These are phyloP conservation scores for Drosophila takahashii DNA, from an alignment of 1,140 invertebrate genomes.

Conservation along the genomic window DNA sequence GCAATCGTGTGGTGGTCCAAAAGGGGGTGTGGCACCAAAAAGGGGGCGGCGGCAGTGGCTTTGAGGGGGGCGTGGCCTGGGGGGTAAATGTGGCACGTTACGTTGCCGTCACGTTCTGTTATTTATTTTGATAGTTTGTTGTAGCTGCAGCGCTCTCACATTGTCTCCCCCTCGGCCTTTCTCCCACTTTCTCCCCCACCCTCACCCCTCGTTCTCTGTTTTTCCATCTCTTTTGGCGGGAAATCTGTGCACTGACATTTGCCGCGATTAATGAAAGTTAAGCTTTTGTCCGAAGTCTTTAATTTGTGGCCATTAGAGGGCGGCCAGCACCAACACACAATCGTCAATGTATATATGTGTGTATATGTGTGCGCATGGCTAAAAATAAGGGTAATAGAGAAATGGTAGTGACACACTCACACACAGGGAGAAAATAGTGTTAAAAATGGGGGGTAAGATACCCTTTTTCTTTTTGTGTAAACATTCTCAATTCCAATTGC, in stretches of 20 bases:
- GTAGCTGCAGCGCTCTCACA: slow-evolving; percentile 14
- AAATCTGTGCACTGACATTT: slow-evolving; percentile 74
- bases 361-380: not conserved
- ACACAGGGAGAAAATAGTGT: not conserved
- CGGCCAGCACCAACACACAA: not conserved
- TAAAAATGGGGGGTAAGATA: too few relatives aligned
- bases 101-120: slow-evolving; percentile 67
- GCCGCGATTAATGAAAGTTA: slow-evolving; percentile 71
- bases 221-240: slow-evolving; percentile 17
- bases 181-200: not conserved
- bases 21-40: not conserved
- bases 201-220: not conserved
- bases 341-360: not conserved
- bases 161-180: not conserved
- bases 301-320: slow-evolving; percentile 64
- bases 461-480: too few relatives aligned
- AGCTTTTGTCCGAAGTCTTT: slow-evolving; percentile 56
- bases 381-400: not conserved
- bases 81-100: slow-evolving; percentile 50
- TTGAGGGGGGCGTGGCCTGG: not conserved
- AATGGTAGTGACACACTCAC: not conserved
- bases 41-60: not conserved
- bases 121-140: slow-evolving; percentile 68
- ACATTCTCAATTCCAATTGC: too few relatives aligned
- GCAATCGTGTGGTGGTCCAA: slow-evolving; percentile 43